Conservation (phyloP, 1,140 invertebrate species). For the Helicoverpa armigera region DNA sequence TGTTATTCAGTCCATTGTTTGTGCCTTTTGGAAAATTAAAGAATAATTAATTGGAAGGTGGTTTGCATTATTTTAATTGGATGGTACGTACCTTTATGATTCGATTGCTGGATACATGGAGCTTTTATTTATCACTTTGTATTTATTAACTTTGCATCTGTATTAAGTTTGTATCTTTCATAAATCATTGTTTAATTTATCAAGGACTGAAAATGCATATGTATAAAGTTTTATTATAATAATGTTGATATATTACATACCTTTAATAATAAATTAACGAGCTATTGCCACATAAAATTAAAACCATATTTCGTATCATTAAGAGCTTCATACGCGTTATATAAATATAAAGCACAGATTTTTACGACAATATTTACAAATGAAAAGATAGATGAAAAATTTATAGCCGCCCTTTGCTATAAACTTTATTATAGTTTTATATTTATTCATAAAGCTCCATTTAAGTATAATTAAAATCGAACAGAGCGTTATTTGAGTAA, state of each 20-base stretch:
- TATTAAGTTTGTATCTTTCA: no score
- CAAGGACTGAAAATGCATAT: no score
- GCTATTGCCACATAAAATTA: background rate
- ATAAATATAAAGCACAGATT: background rate
- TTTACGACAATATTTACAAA: constrained; percentile 2
- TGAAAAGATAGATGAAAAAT: constrained; percentile 37
- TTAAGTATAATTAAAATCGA: constrained; percentile 8
- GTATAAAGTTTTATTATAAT: no score
- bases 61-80: background rate
- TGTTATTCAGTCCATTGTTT: no score
- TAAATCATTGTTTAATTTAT: no score
- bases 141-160: no score
- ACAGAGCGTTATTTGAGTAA: background rate
- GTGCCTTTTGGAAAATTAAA: no score
- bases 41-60: no score
- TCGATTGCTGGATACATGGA: no score
- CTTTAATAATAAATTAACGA: background rate
- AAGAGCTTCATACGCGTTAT: background rate
- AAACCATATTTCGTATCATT: constrained; percentile 20
- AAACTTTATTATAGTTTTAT: constrained; percentile 32
- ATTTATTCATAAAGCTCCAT: constrained; percentile 2
- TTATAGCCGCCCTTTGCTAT: constrained; percentile 12
- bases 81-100: background rate
- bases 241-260: background rate
- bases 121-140: no score